Evolutionary conservation across 2,113 vertebrate species (phyloP).

Genomic region (Vimba vimba): DNA sequence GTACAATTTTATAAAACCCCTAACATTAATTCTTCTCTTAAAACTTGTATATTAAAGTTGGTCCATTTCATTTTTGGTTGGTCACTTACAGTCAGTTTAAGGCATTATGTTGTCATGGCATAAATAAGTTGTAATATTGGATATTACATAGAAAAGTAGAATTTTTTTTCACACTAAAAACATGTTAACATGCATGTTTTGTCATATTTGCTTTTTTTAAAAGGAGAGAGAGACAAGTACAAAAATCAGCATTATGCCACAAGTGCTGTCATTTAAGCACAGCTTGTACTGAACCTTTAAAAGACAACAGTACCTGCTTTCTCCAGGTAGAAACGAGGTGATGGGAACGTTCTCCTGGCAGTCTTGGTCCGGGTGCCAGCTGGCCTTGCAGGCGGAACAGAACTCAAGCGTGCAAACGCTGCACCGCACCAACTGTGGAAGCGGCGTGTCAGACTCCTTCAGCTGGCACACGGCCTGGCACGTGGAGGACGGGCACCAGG

Average conservation of each 20-base stretch:
- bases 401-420: slow-evolving; percentile 90
- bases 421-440: slow-evolving; percentile 91
- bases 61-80: background rate
- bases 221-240: too few species aligned
- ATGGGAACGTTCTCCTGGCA: slow-evolving; percentile 90
- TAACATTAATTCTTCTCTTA: background rate
- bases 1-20: background rate
- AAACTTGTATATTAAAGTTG: background rate
- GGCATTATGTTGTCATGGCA: background rate
- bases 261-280: background rate
- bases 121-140: background rate
- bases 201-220: too few species aligned
- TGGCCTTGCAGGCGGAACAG: slow-evolving; percentile 93
- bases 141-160: background rate
- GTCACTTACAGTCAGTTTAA: background rate
- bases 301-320: slow-evolving; percentile 82
- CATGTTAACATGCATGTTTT: too few species aligned
- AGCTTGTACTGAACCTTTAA: background rate
- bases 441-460: slow-evolving; percentile 84
- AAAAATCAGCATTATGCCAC: background rate
- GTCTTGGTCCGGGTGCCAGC: slow-evolving; percentile 94
- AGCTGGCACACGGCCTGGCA: slow-evolving; percentile 98
- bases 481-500: slow-evolving; percentile 94
- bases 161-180: too few species aligned
- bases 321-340: slow-evolving; percentile 90